Base-by-base conservation (phyloP, 2,888 invertebrate genomes). In the Platycheirus albimanus region DNA sequence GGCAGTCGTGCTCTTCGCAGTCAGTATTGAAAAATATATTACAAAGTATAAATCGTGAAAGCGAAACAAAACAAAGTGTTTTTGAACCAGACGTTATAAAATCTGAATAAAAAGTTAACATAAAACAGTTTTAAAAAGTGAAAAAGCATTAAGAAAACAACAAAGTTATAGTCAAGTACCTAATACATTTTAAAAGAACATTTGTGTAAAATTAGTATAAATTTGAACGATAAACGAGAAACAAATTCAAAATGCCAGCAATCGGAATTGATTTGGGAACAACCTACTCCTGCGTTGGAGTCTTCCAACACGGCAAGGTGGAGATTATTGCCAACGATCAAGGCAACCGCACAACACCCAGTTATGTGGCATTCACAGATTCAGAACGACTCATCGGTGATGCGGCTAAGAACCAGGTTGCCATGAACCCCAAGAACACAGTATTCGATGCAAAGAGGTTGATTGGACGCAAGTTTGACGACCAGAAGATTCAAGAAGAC, bases 401-500 rank as follows among this genome's bases (percentile, higher is more conserved):
- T 91, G 95, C 95, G 71, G 96, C 96, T 86, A 96, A 96, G 91
- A 95, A 95, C 91, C 95, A 95, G 91, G 94, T 94, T 85, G 94
- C 96, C 87, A 95, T 96, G 95, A 96, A 96, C 91, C 95, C 95
- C 86, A 95, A 94, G 91, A 96, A 96, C 93, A 95, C 96, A 86
- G 95, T 96, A 90, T 96, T 95, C 90, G 98, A 98, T 93, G 97
- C 97, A 87, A 95, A 98, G 92, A 95, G 97, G 90, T 93, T 98
- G 88, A 97, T 98, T 91, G 98, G 97, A 77, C 95, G 97, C 87
- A 95, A 95, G 87, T 98, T 95, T 90, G 95, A 95, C 87, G 97
- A 97, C 91, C 92, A 92, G 70, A 94, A 96, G 10, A 96, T 98
- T 66, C 98, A 98, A 96, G 94, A 94, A 61, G 98, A 98, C 90